A percentile compares a stretch with the other conserved stretches of the same genome.
Evolutionary conservation across 2,888 invertebrate species (phyloP).

Genomic region (Prosopocoilus inquinatus): DNA sequence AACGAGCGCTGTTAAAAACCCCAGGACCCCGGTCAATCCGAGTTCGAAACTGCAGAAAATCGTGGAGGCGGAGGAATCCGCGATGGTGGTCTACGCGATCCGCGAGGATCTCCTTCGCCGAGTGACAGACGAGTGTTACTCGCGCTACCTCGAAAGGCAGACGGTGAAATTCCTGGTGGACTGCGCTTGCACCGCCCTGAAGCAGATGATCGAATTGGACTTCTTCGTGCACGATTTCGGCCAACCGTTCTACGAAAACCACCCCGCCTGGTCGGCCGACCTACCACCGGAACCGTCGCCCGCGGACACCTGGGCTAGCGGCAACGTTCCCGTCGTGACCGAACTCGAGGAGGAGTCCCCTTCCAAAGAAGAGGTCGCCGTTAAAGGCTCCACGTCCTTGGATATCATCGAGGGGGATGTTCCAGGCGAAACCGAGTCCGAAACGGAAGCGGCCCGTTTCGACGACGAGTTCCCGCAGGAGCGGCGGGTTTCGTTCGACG

Average conservation of each 20-base stretch:
- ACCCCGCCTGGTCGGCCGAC: constrained; percentile 18
- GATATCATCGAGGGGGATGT: too few species aligned
- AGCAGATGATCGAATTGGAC: constrained; percentile 16
- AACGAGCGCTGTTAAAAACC: too few species aligned
- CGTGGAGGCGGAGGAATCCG: constrained; percentile 1
- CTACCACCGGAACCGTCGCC: constrained; percentile 17
- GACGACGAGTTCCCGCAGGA: background rate
- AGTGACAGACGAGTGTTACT: constrained; percentile 15
- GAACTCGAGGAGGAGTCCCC: background rate
- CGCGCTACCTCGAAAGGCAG: constrained; percentile 14
- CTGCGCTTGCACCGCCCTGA: constrained; percentile 19
- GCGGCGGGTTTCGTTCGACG: background rate
- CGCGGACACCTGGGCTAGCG: constrained; percentile 23
- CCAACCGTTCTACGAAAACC: constrained; percentile 8
- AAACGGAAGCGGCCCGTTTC: too few species aligned
- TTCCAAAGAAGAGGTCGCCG: background rate
- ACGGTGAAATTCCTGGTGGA: constrained; percentile 15
- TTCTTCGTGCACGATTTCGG: constrained; percentile 20
- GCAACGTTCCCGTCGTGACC: constrained; percentile 14
- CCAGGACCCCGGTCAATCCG: too few species aligned
- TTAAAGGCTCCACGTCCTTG: too few species aligned
- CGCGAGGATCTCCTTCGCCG: constrained; percentile 17
- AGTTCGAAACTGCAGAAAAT: background rate
- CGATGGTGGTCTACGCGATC: constrained; percentile 6
- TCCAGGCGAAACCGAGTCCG: too few species aligned